phyloP scores from a whole-genome alignment of 2,797 vertebrate species.

The Ceryle rudis region DNA sequence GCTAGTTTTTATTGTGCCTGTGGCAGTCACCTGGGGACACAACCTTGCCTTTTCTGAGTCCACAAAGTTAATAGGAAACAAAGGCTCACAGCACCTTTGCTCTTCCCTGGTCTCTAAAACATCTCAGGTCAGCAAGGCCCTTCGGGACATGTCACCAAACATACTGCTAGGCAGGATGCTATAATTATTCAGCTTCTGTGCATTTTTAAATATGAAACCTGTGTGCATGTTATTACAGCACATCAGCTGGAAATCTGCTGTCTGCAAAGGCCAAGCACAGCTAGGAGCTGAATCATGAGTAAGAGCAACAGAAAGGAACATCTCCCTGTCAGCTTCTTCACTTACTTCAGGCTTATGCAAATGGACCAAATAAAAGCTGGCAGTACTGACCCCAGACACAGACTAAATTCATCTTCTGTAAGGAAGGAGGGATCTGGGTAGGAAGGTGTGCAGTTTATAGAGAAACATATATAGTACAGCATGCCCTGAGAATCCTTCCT shows the following conservation, averaged over 20 bases:
- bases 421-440: neutral
- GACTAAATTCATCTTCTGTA: conserved; percentile 50
- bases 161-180: neutral
- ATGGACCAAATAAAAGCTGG: conserved; percentile 6
- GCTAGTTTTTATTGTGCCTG: neutral
- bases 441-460: neutral
- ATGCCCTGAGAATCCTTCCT: neutral
- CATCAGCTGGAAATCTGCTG: conserved; percentile 74
- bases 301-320: conserved; percentile 33
- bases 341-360: conserved; percentile 41
- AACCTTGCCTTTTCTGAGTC: neutral
- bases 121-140: neutral
- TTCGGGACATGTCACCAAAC: neutral
- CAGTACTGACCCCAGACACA: conserved; percentile 45
- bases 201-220: conserved; percentile 71
- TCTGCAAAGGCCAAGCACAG: conserved; percentile 65
- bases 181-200: conserved; percentile 71
- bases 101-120: neutral
- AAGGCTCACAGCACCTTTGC: neutral
- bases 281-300: conserved; percentile 57
- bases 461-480: neutral
- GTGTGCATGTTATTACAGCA: conserved; percentile 58
- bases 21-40: neutral
- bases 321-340: neutral
- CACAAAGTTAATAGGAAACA: conserved; percentile 43